Evolutionary conservation across 2,888 invertebrate species (phyloP), one percentile per base, ranked within the genome.

Genomic region (Campoplex nolae): DNA sequence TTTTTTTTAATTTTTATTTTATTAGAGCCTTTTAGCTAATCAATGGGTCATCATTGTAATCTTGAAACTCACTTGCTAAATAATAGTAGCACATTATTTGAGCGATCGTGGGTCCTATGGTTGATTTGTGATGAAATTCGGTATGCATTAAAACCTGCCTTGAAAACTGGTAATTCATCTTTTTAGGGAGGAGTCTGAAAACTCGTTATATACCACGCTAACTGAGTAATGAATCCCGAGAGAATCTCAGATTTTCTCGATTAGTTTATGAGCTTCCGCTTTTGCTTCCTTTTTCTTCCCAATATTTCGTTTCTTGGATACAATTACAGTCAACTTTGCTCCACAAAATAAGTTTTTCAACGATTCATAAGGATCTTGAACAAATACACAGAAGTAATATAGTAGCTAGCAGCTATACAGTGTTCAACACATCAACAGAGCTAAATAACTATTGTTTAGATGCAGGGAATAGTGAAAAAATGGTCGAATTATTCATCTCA

Each of bases 111-210:
- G 13, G 7, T 38, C 32, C 23, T 65, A 51, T 65, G n/a, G 73
- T 73, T 51, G 51, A 81, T 80, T 73, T 73, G 56, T 51, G n/a
- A 73, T 77, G 48, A 58, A 23, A 73, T 77, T 83, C 67, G 28
- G 32, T 83, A 76, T 80, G 70, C 79, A 83, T 84, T 73, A 48
- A 76, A 77, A 83, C 68, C 77, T 73, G 51, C 13, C 45, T 58
- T 58, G 84, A 86, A 74, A 86, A 86, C 84, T 65, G 71, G 78
- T 74, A 82, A 84, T 84, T 84, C 80, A 51, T 65, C 58, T 23
- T 80, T 82, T 62, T 32, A n/a, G 51, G 77, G 71, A 38, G 38
- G 71, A 42, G 18, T 48, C 67, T 65, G 54, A 73, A 81, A 86
- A 86, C 80, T 81, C 68, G 77, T 80, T 84, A 86, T 83, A 86